Evolutionary conservation across 2,797 vertebrate genomes (phyloP).

Genomic region (Falco rusticolus): DNA sequence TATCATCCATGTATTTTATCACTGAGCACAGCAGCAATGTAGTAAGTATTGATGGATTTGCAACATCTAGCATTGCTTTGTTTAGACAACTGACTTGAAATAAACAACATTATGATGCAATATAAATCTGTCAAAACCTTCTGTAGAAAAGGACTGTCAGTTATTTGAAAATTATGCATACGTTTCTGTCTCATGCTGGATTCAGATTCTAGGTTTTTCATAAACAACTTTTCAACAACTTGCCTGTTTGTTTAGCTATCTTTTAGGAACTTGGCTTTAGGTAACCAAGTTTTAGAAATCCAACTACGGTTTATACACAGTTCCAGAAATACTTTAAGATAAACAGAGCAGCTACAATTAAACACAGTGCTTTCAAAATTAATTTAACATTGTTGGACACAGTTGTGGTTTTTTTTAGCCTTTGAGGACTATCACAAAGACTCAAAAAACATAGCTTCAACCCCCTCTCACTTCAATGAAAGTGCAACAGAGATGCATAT

Average conservation of each 20-base stretch:
- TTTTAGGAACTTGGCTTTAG: background rate
- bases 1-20: background rate
- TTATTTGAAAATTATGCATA: background rate
- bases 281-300: background rate
- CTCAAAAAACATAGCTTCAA: background rate
- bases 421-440: background rate
- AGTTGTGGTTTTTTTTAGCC: background rate
- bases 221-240: background rate
- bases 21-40: background rate
- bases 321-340: background rate
- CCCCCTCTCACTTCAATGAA: background rate
- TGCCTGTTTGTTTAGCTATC: background rate
- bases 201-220: background rate
- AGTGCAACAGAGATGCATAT: background rate
- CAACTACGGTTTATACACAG: background rate
- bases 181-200: background rate
- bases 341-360: background rate
- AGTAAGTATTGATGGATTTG: background rate
- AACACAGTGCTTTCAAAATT: background rate
- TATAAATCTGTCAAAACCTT: background rate
- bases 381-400: background rate
- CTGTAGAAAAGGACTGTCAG: background rate
- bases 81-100: background rate
- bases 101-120: background rate
- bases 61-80: background rate